Evolutionary conservation across 2,797 vertebrate genomes (phyloP), one percentile per base, ranked within the genome.

Genomic region (Eutrigla gurnardus): DNA sequence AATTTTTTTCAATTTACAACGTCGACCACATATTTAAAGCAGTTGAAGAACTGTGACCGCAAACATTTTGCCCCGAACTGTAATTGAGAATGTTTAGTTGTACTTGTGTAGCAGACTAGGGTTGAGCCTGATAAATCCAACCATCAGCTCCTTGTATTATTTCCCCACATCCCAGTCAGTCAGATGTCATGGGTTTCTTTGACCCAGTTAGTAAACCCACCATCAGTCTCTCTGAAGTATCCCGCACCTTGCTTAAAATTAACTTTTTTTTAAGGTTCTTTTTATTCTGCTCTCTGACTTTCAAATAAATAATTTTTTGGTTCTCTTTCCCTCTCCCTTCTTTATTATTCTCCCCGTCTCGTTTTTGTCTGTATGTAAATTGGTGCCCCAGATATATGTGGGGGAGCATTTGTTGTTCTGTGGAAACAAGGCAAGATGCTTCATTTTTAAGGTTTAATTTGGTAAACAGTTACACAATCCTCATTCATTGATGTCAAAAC

Each of bases 161-260:
- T 33, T 45, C 59, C 62, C n/a, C n/a, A 53, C 37, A 74, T 69
- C 74, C 45, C 83, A 85, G 86, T 84, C 76, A 83, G 67, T 81
- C 71, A 82, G 74, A 66, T 75, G 59, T 71, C 65, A 63, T 2
- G 7, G 11, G 35, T 76, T 77, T 25, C 70, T 75, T 64, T 61
- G 89, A 82, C 86, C 86, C 67, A 89, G 66, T 80, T 88, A 78
- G 36, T 58, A 78, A 65, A 40, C 59, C 37, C 78, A 52, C 68
- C 72, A 77, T 88, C 61, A 68, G 75, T 73, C 80, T 83, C 75
- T 86, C 75, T 86, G 84, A 85, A 74, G 70, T 73, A 75, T 71
- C 78, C 52, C 25, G 55, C 73, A 6, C 18, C 62, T 53, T 52
- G 43, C 70, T 85, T 75, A 73, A 81, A 80, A 86, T 80, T 80